These are phyloP conservation scores for Drosophila falleni DNA, from an alignment of 2,888 invertebrate species.

Conservation along the genomic window DNA sequence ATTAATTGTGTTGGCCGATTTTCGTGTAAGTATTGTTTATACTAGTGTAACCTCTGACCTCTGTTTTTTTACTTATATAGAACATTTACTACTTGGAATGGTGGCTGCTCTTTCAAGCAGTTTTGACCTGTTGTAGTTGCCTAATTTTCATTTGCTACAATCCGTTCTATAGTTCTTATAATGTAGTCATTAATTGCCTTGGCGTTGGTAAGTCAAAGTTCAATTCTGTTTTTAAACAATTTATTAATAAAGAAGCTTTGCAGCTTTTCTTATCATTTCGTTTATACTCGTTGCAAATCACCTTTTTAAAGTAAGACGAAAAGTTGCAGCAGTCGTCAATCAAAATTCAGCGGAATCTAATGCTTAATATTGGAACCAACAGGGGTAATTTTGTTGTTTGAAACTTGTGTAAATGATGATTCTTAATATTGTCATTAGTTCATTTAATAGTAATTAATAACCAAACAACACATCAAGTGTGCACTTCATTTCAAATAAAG, in stretches of 20 bases:
- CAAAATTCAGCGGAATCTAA: not conserved
- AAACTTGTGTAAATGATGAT: not conserved
- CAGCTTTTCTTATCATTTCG: constrained; percentile 17
- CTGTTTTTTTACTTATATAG: constrained; percentile 3
- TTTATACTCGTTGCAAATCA: constrained; percentile 20
- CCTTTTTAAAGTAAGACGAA: not conserved
- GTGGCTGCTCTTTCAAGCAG: constrained; percentile 37
- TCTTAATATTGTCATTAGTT: no score
- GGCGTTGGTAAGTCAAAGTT: constrained; percentile 21
- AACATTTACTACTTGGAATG: constrained; percentile 35
- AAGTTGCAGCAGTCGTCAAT: not conserved
- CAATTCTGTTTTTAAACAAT: not conserved
- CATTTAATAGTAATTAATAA: not conserved
- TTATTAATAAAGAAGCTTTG: not conserved
- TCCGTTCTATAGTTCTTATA: constrained; percentile 13
- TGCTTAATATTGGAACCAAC: not conserved
- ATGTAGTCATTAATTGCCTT: not conserved
- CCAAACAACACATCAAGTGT: not conserved
- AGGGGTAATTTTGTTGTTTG: not conserved
- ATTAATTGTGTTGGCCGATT: constrained; percentile 30
- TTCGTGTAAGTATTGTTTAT: constrained; percentile 20
- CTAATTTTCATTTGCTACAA: constrained; percentile 27
- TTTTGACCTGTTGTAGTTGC: constrained; percentile 15
- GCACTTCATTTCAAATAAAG: not conserved
- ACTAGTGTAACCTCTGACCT: not conserved